These are phyloP conservation scores for Aproaerema taeniolella DNA, from an alignment of 2,888 invertebrate genomes.

Conservation along the genomic window DNA sequence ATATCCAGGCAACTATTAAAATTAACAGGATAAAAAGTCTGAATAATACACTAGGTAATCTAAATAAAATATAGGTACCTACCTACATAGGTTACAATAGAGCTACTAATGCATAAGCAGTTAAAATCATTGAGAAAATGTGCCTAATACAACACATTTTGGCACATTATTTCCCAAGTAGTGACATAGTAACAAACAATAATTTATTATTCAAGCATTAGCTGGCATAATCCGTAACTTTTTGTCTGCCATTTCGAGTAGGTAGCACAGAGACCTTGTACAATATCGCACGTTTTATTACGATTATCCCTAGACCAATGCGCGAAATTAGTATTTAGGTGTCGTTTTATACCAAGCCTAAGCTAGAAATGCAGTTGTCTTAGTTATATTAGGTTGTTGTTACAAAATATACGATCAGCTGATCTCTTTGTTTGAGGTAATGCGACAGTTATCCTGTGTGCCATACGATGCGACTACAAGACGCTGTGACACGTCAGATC, in stretches of 20 bases:
- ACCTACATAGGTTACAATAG: too few species aligned
- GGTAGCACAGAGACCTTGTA: conserved; percentile 14
- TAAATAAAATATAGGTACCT: too few species aligned
- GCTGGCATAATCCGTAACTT: background rate
- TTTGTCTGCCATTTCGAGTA: conserved; percentile 13
- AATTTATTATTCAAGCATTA: background rate
- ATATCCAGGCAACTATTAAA: too few species aligned
- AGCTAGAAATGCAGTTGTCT: conserved; percentile 8
- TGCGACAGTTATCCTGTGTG: conserved; percentile 33
- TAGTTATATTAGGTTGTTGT: conserved; percentile 40
- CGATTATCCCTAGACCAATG: background rate
- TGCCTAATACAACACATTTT: too few species aligned
- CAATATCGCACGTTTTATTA: conserved; percentile 3
- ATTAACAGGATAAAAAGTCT: too few species aligned
- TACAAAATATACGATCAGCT: conserved; percentile 82
- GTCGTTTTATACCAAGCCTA: background rate
- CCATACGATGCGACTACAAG: conserved; percentile 36
- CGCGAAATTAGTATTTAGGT: background rate
- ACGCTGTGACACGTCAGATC: conserved; percentile 55
- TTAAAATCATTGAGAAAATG: too few species aligned
- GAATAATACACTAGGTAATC: too few species aligned
- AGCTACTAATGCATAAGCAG: too few species aligned
- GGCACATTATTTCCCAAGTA: too few species aligned
- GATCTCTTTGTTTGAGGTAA: conserved; percentile 86
- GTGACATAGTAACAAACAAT: too few species aligned